Evolutionary conservation across 2,113 vertebrate genomes (phyloP), one percentile per base, ranked within the genome.

Genomic region (Xyrauchen texanus): DNA sequence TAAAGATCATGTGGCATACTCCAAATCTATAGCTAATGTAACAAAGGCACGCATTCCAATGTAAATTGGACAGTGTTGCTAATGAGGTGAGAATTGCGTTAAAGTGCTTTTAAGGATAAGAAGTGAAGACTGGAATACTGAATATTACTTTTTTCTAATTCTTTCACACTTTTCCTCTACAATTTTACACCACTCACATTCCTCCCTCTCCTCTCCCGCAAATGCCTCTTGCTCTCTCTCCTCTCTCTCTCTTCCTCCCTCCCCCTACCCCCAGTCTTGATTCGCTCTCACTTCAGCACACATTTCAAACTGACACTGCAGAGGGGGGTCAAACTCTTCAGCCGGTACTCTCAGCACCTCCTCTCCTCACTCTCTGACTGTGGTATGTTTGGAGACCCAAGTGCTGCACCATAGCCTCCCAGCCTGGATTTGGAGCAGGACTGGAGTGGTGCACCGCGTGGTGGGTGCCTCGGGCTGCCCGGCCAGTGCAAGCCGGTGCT

Each of bases 391-490:
- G 72, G 73, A 62, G 73, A 63, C 60, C 51, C 12, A 21, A 61
- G 66, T 4, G 9, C 13, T 6, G 44, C 53, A 11, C 65, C 53
- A 47, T 4, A n/a, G 62, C 4, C 80, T 68, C 90, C 80, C 89
- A 90, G 86, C 84, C 92, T 90, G 88, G 85, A 93, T 89, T 89
- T 87, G 57, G 84, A 77, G 68, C 87, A 85, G 81, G 80, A 85
- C 84, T 77, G 79, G 88, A 79, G 86, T 85, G 92, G 45, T 47
- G 77, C 79, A 34, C 72, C 34, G 78, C 83, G 80, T 53, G 77
- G 80, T 53, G 77, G 90, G 86, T 90, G 88, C 88, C 76, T 42
- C 49, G 84, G 79, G 84, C 86, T 46, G 46, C 85, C 87, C 79
- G 83, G 88, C 88, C 86, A 68, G 78, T 90, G 87, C 60, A 68